Base-by-base conservation (phyloP, 2,797 vertebrate genomes). In the Garrulus glandarius region DNA sequence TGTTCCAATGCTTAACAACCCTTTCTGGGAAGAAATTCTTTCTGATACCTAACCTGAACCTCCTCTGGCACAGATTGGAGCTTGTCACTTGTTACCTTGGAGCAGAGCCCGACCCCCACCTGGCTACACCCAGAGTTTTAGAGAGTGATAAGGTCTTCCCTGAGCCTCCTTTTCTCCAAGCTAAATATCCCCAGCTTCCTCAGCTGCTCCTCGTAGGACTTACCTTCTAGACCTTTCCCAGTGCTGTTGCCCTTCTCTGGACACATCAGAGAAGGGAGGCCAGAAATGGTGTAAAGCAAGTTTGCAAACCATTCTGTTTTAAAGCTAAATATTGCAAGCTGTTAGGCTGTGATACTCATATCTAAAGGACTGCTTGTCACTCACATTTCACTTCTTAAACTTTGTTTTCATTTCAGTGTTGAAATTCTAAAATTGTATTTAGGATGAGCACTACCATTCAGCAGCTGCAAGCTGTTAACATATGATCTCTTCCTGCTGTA, bases 401-500 rank as follows among this genome's bases (percentile, higher is more conserved):
- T 90, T 95, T 67, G 50, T 32, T 91, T 93, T 89, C 39, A 17
- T 89, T 88, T 88, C 47, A 59, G 1, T 55, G 10, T 29, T 87
- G 50, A 89, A 86, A 89, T 89, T 83, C 82, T 71, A 82, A 92
- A 93, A 57, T 34, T 70, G 22, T 95, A 36, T 71, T 93, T 87
- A 84, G 44, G 77, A 86, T 76, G 63, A 92, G 47, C 34, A 46
- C 24, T 50, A 88, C 9, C 23, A 79, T 55, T 84, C 67, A 90
- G 71, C 88, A 96, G 72, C 86, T 96, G 92, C 67, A 92, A 67
- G 90, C 44, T 94, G 67, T 96, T 96, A 94, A 88, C 47, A 18
- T 89, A 78, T 84, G 69, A 92, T 90, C 70, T 90, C 83, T 89
- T 95, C 69, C 83, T 95, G 85, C n/a, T 86, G 47, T 90, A 90